phyloP scores from a whole-genome alignment of 2,113 vertebrate species.

The Oryzias curvinotus region DNA sequence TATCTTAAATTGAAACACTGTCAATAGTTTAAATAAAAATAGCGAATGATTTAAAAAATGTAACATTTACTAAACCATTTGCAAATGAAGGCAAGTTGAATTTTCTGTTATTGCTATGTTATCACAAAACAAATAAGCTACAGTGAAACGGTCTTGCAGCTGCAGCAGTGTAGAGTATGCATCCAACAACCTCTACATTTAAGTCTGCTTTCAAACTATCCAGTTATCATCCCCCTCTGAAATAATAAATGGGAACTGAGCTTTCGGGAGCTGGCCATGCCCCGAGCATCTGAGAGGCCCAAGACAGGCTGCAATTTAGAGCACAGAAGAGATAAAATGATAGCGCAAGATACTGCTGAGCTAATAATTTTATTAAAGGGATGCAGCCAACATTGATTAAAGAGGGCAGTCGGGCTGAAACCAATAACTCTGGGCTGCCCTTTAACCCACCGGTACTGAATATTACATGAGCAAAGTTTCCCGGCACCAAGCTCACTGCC shows the following conservation, averaged over 20 bases:
- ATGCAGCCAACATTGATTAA: constrained; percentile 86
- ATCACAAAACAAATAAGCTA: constrained; percentile 18
- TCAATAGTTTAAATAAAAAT: constrained; percentile 1
- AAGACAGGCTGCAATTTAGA: constrained; percentile 74
- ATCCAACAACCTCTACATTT: constrained; percentile 72
- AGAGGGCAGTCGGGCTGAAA: constrained; percentile 80
- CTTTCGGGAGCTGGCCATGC: constrained; percentile 73
- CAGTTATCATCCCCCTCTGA: constrained; percentile 67
- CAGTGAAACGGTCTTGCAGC: constrained; percentile 65
- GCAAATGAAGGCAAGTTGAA: no score
- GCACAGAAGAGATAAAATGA: constrained; percentile 77
- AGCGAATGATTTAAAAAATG: no score
- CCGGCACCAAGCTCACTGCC: constrained; percentile 74
- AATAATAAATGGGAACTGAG: constrained; percentile 77
- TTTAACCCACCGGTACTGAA: constrained; percentile 80
- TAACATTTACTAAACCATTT: no score
- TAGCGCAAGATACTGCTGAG: constrained; percentile 81
- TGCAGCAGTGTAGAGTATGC: constrained; percentile 72
- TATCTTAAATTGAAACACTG: constrained; percentile 20
- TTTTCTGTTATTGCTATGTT: no score
- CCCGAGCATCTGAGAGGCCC: constrained; percentile 72
- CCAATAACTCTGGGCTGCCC: constrained; percentile 82
- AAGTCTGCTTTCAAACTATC: constrained; percentile 72
- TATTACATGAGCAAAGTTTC: constrained; percentile 86
- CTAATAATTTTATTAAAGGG: constrained; percentile 85